A percentile compares a stretch with the other conserved stretches of the same genome.
These are phyloP conservation scores for Hesperia comma DNA, from an alignment of 2,888 invertebrate species.

Conservation along the genomic window DNA sequence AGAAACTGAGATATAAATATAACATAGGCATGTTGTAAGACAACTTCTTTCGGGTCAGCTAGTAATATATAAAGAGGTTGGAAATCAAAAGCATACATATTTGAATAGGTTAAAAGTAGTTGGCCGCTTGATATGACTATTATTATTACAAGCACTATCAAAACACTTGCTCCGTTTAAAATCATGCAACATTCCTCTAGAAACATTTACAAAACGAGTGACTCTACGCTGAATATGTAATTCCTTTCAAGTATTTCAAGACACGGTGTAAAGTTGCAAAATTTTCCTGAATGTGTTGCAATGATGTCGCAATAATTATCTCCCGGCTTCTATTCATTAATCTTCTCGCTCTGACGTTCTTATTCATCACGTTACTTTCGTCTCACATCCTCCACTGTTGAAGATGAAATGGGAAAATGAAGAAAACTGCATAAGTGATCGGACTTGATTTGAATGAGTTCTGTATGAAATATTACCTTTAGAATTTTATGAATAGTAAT, in stretches of 20 bases:
- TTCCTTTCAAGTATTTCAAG: not conserved
- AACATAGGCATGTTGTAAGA: no score
- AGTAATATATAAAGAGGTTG: no score
- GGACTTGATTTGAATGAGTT: not conserved
- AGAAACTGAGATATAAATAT: no score
- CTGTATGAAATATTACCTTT: no score
- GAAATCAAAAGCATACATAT: not conserved
- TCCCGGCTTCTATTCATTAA: slow-evolving; percentile 10
- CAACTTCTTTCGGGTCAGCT: no score
- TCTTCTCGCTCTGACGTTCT: slow-evolving; percentile 16
- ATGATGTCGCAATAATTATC: not conserved
- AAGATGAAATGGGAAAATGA: not conserved
- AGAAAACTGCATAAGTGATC: not conserved
- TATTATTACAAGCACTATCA: not conserved
- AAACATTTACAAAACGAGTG: not conserved
- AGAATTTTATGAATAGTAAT: no score
- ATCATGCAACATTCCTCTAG: not conserved
- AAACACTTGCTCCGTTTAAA: slow-evolving; percentile 1
- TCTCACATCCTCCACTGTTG: not conserved
- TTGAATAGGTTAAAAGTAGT: no score
- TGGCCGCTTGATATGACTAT: not conserved
- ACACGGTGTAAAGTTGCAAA: not conserved
- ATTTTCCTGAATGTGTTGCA: not conserved
- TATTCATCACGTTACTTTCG: slow-evolving; percentile 12
- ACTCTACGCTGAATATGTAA: not conserved